These are phyloP conservation scores for Timema podura DNA, from an alignment of 2,888 invertebrate genomes.

Conservation along the genomic window DNA sequence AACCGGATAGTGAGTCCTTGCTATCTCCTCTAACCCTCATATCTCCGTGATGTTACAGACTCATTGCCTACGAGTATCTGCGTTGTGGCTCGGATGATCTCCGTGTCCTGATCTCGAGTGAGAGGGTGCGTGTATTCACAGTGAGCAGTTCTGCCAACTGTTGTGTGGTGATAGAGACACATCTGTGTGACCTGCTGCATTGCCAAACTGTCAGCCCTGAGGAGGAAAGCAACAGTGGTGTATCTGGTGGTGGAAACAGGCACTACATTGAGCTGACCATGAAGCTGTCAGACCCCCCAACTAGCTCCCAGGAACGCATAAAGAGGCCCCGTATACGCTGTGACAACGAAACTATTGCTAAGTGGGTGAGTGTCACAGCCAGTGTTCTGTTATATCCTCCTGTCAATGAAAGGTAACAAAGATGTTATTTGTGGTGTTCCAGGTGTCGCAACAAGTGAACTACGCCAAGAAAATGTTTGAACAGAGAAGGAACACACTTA, in stretches of 20 bases:
- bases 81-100: conserved; percentile 74
- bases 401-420: neutral
- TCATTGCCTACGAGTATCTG: conserved; percentile 78
- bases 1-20: conserved; percentile 23
- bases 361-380: conserved; percentile 48
- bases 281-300: conserved; percentile 46
- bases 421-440: conserved; percentile 18
- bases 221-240: conserved; percentile 43
- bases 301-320: conserved; percentile 49
- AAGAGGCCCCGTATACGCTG: conserved; percentile 75
- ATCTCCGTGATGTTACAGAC: conserved; percentile 40
- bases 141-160: conserved; percentile 48
- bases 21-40: neutral
- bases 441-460: conserved; percentile 78
- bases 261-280: conserved; percentile 68
- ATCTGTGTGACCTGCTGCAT: conserved; percentile 61
- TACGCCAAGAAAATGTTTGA: conserved; percentile 83
- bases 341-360: conserved; percentile 65
- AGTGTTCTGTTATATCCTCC: neutral
- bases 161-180: conserved; percentile 58
- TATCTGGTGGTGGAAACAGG: conserved; percentile 41
- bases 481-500: conserved; percentile 72
- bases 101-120: conserved; percentile 72
- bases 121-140: conserved; percentile 68
- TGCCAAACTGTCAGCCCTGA: conserved; percentile 57